phyloP scores from a whole-genome alignment of 2,888 invertebrate species.

The Lithophane leautieri region DNA sequence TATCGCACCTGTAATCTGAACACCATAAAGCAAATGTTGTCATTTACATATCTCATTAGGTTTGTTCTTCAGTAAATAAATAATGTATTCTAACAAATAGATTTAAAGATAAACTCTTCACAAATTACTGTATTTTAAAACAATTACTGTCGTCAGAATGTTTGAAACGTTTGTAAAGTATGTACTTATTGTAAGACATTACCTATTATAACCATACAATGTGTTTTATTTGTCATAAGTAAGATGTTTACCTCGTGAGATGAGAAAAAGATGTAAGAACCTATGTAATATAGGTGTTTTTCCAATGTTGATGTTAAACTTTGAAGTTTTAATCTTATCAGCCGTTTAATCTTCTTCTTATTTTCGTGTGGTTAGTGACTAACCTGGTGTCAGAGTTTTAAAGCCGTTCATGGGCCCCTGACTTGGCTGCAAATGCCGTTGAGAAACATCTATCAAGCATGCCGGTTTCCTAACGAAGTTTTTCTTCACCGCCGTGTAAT shows the following conservation, averaged over 20 bases:
- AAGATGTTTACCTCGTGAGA: background rate
- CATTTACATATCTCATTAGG: slow-evolving; percentile 52
- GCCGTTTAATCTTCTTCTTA: background rate
- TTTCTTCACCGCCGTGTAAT: too few relatives aligned
- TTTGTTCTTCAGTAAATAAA: slow-evolving; percentile 54
- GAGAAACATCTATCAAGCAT: too few relatives aligned
- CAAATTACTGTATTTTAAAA: slow-evolving; percentile 41
- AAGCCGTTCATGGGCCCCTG: too few relatives aligned
- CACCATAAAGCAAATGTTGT: slow-evolving; percentile 43
- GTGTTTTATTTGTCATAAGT: slow-evolving; percentile 9
- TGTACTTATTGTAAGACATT: slow-evolving; percentile 5
- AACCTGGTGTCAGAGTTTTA: too few relatives aligned
- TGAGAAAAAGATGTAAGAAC: background rate
- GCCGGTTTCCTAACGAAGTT: too few relatives aligned
- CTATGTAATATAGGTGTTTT: background rate
- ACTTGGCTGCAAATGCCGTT: too few relatives aligned
- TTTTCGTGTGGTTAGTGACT: too few relatives aligned
- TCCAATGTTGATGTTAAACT: too few relatives aligned
- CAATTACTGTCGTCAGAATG: slow-evolving; percentile 28
- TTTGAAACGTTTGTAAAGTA: slow-evolving; percentile 11
- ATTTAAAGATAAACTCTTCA: slow-evolving; percentile 47
- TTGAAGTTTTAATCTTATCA: background rate
- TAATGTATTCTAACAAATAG: slow-evolving; percentile 33
- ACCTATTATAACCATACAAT: slow-evolving; percentile 1
- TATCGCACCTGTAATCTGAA: slow-evolving; percentile 41